phyloP scores from a whole-genome alignment of 2,888 invertebrate species.

The Neoascia interrupta region DNA sequence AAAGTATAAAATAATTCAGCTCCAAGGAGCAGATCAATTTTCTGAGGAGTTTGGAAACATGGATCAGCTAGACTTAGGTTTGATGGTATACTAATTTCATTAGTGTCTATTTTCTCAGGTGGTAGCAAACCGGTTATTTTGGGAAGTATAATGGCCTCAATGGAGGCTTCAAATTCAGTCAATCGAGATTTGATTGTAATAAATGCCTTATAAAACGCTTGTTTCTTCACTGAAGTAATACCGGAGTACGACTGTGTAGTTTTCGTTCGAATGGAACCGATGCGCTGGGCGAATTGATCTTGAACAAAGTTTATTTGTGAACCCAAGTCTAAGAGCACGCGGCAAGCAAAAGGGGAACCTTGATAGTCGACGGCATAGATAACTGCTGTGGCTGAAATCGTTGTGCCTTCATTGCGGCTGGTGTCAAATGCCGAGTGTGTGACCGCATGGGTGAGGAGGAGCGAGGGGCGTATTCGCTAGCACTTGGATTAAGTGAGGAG shows the following conservation, averaged over 20 bases:
- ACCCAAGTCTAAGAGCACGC: background rate
- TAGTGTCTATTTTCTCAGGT: background rate
- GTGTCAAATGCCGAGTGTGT: background rate
- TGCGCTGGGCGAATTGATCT: conserved; percentile 4
- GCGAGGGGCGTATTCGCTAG: background rate
- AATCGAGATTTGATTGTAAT: background rate
- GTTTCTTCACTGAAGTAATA: background rate
- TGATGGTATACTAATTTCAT: background rate
- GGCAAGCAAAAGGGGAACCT: background rate
- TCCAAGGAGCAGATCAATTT: conserved; percentile 20
- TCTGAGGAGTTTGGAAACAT: conserved; percentile 14
- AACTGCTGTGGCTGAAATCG: background rate
- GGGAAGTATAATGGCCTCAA: background rate
- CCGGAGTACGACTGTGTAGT: background rate
- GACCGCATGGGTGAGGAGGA: background rate
- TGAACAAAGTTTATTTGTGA: conserved; percentile 3
- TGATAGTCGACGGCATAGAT: conserved; percentile 5
- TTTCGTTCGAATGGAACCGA: background rate
- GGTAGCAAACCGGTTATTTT: background rate
- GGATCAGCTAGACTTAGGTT: conserved; percentile 18
- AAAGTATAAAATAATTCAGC: conserved; percentile 2
- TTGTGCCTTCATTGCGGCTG: background rate
- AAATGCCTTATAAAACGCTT: background rate
- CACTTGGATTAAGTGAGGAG: background rate
- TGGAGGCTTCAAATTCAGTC: background rate